Evolutionary conservation across 2,888 invertebrate genomes (phyloP).

Genomic region (Cantharis flavilabris): DNA sequence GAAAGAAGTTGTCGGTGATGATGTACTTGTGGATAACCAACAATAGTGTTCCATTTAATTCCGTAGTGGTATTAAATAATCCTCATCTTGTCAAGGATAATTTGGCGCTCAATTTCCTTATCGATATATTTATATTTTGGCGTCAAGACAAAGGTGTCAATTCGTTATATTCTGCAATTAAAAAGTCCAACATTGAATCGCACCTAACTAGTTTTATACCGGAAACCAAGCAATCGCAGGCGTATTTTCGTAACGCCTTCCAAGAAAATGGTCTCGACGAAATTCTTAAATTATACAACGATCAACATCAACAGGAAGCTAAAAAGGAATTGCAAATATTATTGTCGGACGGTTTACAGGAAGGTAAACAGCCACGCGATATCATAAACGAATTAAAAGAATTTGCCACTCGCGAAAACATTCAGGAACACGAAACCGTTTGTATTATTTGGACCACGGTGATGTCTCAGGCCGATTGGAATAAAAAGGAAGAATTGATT

Average conservation of each 20-base stretch:
- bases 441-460: constrained; percentile 83
- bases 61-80: constrained; percentile 84
- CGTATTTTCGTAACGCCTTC: constrained; percentile 72
- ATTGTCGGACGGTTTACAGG: constrained; percentile 83
- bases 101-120: constrained; percentile 91
- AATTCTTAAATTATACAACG: constrained; percentile 74
- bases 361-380: constrained; percentile 85
- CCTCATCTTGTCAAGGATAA: constrained; percentile 94
- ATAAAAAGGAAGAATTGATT: constrained; percentile 95
- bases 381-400: constrained; percentile 85
- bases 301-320: constrained; percentile 82
- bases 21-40: constrained; percentile 93
- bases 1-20: constrained; percentile 91
- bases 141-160: constrained; percentile 87
- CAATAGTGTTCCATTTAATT: constrained; percentile 87
- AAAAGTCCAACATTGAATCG: constrained; percentile 76
- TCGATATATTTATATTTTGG: constrained; percentile 90
- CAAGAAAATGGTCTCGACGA: constrained; percentile 57
- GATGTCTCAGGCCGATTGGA: constrained; percentile 97
- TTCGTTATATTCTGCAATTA: constrained; percentile 83
- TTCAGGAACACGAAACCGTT: constrained; percentile 84
- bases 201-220: constrained; percentile 94
- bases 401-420: constrained; percentile 78
- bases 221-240: constrained; percentile 89
- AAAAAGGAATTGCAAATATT: constrained; percentile 76